phyloP scores from a whole-genome alignment of 2,888 invertebrate genomes.

The Uropetala carovei region DNA sequence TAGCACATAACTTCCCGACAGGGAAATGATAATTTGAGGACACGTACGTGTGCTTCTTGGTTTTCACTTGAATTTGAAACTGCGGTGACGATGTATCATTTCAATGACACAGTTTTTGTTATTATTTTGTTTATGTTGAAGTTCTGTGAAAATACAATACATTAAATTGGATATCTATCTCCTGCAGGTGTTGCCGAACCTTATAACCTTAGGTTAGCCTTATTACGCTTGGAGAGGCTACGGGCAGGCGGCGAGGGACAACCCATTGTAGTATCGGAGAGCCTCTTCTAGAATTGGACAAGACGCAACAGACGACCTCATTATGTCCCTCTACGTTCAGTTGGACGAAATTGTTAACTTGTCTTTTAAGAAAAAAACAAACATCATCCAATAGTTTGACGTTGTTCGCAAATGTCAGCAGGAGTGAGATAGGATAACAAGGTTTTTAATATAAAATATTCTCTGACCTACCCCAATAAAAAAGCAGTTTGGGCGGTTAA shows the following conservation, averaged over 20 bases:
- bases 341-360: constrained; percentile 20
- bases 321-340: not conserved
- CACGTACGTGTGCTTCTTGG: too few relatives aligned
- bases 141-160: not conserved
- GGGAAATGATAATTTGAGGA: too few relatives aligned
- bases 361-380: not conserved
- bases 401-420: not conserved
- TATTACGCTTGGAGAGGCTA: not conserved
- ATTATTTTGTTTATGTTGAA: constrained; percentile 23
- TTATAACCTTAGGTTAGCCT: not conserved
- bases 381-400: not conserved
- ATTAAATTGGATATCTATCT: constrained; percentile 40
- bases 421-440: not conserved
- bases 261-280: not conserved
- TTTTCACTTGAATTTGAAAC: not conserved
- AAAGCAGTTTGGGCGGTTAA: too few relatives aligned
- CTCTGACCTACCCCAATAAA: too few relatives aligned
- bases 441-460: too few relatives aligned
- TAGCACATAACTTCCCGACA: not conserved
- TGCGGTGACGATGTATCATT: not conserved
- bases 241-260: constrained; percentile 30
- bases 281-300: not conserved
- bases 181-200: constrained; percentile 57
- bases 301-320: not conserved
- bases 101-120: constrained; percentile 14